Conservation (phyloP, 2,113 vertebrate genomes). For the Cyprinodon brontotheroides region DNA sequence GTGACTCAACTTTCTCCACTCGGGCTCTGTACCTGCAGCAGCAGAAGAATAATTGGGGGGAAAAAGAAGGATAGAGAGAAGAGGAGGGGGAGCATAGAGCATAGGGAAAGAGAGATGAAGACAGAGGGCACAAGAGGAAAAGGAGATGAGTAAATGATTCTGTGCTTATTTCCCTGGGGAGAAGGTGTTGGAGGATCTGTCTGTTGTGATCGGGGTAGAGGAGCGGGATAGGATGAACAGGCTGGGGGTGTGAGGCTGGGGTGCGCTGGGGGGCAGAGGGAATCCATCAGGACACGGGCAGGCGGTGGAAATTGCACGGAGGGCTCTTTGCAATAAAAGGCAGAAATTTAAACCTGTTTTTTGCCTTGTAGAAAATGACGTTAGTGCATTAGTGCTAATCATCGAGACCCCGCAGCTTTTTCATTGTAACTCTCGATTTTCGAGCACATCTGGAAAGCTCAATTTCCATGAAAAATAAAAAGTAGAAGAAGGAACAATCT, state of each 20-base stretch:
- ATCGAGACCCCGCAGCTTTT: constrained; percentile 15
- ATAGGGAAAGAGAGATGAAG: constrained; percentile 44
- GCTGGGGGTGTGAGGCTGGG: constrained; percentile 12
- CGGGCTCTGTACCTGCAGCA: constrained; percentile 91
- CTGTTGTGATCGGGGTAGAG: constrained; percentile 64
- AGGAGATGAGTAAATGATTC: constrained; percentile 76
- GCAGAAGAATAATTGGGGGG: constrained; percentile 40
- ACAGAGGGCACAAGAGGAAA: constrained; percentile 59
- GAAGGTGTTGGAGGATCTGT: constrained; percentile 66
- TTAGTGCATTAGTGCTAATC: constrained; percentile 45
- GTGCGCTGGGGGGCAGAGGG: constrained; percentile 27
- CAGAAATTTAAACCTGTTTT: constrained; percentile 42
- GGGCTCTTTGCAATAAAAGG: constrained; percentile 65
- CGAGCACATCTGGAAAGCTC: neutral
- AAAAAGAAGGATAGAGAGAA: constrained; percentile 2
- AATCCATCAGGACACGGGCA: constrained; percentile 50
- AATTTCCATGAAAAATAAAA: constrained; percentile 10
- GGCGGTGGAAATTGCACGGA: constrained; percentile 66
- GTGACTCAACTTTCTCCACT: constrained; percentile 92
- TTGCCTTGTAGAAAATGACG: constrained; percentile 38
- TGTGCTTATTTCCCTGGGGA: constrained; percentile 72
- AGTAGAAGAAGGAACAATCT: neutral
- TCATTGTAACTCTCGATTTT: neutral
- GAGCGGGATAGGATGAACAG: constrained; percentile 34
- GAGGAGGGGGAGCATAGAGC: constrained; percentile 2